Conservation (phyloP, 2,113 vertebrate genomes). For the Picathartes gymnocephalus region DNA sequence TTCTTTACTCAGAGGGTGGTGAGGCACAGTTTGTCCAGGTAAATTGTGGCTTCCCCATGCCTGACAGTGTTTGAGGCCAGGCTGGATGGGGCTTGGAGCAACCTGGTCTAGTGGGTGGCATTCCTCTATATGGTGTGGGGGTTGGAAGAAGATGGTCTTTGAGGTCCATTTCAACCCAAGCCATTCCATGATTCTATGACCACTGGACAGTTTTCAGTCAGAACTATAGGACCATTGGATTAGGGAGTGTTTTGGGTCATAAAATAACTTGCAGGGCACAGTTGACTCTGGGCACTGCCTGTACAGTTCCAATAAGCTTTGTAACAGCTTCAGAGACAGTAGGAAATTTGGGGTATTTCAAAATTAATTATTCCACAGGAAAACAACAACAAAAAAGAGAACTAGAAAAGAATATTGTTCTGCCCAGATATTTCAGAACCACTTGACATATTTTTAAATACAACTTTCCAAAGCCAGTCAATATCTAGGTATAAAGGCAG, state of each 20-base stretch:
- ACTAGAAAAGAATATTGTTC: not conserved
- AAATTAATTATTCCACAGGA: not conserved
- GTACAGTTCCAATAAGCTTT: not conserved
- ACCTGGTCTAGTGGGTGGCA: too few species aligned
- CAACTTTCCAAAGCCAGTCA: not conserved
- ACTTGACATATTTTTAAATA: not conserved
- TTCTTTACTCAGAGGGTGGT: not conserved
- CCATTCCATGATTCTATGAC: not conserved
- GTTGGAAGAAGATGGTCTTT: rapidly evolving
- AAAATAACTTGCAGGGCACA: not conserved
- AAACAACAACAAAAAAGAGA: not conserved
- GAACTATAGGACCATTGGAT: not conserved
- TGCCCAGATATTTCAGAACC: not conserved
- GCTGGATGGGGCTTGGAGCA: not conserved
- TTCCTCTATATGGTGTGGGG: rapidly evolving
- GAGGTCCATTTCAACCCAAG: not conserved
- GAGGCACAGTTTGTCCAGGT: not conserved
- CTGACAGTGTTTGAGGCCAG: not conserved
- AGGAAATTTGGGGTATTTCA: not conserved
- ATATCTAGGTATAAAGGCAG: not conserved
- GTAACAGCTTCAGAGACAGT: not conserved
- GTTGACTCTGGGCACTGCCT: not conserved
- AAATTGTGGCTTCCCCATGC: not conserved
- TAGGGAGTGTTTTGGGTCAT: not conserved
- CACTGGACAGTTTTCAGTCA: not conserved